Base-by-base conservation (phyloP, 2,797 vertebrate species). In the Cryptoprocta ferox region DNA sequence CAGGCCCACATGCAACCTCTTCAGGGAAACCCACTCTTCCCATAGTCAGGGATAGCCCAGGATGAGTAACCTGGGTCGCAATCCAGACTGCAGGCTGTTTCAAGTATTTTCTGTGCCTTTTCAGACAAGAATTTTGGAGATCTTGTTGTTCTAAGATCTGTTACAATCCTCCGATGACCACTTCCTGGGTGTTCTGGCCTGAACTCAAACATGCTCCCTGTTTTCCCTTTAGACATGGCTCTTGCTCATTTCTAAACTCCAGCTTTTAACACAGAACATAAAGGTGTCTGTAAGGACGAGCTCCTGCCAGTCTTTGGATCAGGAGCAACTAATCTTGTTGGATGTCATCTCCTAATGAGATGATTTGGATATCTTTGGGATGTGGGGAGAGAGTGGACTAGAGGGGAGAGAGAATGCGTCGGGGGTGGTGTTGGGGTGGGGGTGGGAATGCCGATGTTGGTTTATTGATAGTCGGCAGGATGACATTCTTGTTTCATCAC, bases 401-500 rank as follows among this genome's bases (percentile, higher is more conserved):
- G 32, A 61, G 68, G 48, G 63, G 70, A 61, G 50, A 37, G 50
- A 32, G 24, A 18, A 18, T n/a, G 28, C 4, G 15, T 65, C 37
- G 92, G 78, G 63, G 35, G 3, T 48, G 80, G 45, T 61, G 24
- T 16, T 53, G n/a, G 70, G 83, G 66, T 28, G 39, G 89, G 48
- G 19, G 66, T 26, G 59, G 95, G 89, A 86, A 79, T 45, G 70
- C 35, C 30, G 15, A 53, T 21, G 68, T 89, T 48, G 87, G 71
- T 82, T 96, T 98, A 95, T 86, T 92, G 90, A 94, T 94, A 24
- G 89, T 75, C 21, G 21, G 56, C 71, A 76, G 91, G 83, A 75
- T 97, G 92, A 96, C 95, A 94, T 94, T 96, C 93, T 97, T 68
- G 16, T 87, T 97, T 95, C 86, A 78, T 94, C 88, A 88, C 61